Conservation (phyloP, 2,113 vertebrate genomes). For the Eurypyga helias region DNA sequence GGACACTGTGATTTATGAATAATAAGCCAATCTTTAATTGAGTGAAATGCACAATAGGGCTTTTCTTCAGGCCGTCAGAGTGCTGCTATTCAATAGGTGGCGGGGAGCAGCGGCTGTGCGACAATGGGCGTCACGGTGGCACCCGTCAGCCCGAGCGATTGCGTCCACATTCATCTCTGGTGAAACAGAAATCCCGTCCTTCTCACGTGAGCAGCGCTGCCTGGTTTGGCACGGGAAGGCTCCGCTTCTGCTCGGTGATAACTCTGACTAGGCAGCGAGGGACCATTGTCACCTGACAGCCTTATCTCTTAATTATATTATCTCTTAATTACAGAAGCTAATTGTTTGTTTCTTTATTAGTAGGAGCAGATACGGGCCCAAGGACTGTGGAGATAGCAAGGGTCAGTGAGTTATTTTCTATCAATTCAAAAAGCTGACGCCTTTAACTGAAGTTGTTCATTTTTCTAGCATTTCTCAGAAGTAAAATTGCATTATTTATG, state of each 20-base stretch:
- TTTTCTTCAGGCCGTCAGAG: background rate
- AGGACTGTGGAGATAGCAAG: slow-evolving; percentile 89
- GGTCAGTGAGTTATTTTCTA: slow-evolving; percentile 79
- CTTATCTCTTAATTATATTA: slow-evolving; percentile 57
- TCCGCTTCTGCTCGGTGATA: slow-evolving; percentile 33
- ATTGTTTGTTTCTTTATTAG: slow-evolving; percentile 61
- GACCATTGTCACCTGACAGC: slow-evolving; percentile 12
- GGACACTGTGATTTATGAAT: background rate
- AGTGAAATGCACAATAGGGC: slow-evolving; percentile 22
- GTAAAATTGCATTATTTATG: background rate
- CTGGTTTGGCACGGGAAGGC: slow-evolving; percentile 21
- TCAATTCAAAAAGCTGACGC: background rate
- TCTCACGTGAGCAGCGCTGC: background rate
- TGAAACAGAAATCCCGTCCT: background rate
- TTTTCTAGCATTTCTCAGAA: background rate
- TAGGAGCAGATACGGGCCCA: slow-evolving; percentile 76
- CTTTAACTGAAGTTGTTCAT: background rate
- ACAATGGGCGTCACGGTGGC: background rate
- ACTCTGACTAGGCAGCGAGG: slow-evolving; percentile 33
- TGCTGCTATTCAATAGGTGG: background rate
- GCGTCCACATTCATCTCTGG: background rate
- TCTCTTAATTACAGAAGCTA: slow-evolving; percentile 66
- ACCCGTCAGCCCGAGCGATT: background rate
- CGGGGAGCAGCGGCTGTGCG: background rate
- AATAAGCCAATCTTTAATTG: slow-evolving; percentile 3